Evolutionary conservation across 2,888 invertebrate species (phyloP), one percentile per base, ranked within the genome.

Genomic region (Sialis lutaria): DNA sequence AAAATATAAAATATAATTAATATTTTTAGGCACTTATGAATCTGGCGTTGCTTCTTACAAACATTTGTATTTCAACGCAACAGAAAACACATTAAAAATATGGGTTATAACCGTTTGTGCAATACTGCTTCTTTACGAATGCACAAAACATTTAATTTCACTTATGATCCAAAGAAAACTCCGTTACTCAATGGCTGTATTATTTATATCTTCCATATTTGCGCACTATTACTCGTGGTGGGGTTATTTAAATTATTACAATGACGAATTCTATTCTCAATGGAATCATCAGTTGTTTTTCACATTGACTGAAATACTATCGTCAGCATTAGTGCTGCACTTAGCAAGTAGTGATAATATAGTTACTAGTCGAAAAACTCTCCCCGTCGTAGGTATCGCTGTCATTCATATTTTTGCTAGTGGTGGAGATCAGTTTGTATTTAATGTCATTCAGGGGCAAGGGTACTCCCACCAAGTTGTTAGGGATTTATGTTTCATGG

Each of bases 161-260:
- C 57, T 79, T 52, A 67, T 69, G 51, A 59, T 76, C 43, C 64
- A 68, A 46, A 64, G 67, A 43, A 67, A 70, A 47, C 60, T 77
- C 32, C 67, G 79, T 50, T 66, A 68, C 52, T 69, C 70, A n/a
- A 79, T 80, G 78, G 59, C 74, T 47, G 53, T 76, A 41, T 64
- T 79, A n/a, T 77, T 79, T 56, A 58, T 69, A 33, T 65, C 73
- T 33, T 74, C 76, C 10, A 66, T 79, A 53, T 79, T 78, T 58
- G 75, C 79, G 4, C 77, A 79, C 55, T 80, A 79, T 55, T 80
- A 79, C 55, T 73, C 77, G 2, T 79, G 78, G 75, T 80, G 79
- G 80, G 72, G 72, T 44, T 77, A 75, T 53, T 72, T 79, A 50
- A 79, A 79, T 60, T 80, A 79, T 57, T 78, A 77, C 69, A 80